Conservation (phyloP, 2,888 invertebrate genomes). For the Hirtodrosophila alboralis region DNA sequence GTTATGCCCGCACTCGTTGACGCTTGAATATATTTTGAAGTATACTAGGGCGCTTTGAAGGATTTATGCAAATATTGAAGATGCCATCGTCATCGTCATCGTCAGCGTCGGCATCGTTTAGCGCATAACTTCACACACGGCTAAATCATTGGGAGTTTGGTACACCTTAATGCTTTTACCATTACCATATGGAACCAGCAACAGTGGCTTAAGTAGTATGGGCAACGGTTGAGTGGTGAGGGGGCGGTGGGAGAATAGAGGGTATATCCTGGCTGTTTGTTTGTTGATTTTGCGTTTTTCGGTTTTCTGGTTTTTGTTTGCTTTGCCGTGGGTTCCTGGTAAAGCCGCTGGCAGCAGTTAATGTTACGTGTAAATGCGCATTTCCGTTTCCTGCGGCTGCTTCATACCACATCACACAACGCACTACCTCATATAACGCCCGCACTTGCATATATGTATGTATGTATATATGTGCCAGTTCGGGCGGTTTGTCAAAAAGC, state of each 20-base stretch:
- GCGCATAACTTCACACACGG: constrained; percentile 67
- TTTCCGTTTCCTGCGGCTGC: constrained; percentile 72
- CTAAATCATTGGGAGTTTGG: constrained; percentile 44
- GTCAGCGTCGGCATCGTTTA: constrained; percentile 66
- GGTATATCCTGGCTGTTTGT: constrained; percentile 46
- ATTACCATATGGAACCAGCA: constrained; percentile 65
- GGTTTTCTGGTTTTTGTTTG: constrained; percentile 70
- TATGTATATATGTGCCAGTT: too few relatives aligned
- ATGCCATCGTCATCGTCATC: constrained; percentile 66
- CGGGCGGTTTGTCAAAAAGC: constrained; percentile 64
- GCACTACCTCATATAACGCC: not conserved
- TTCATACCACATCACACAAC: constrained; percentile 19
- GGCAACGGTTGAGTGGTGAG: not conserved
- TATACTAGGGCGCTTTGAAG: constrained; percentile 54
- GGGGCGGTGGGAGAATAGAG: not conserved
- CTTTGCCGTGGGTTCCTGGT: constrained; percentile 42
- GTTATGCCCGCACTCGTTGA: constrained; percentile 39
- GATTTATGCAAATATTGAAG: constrained; percentile 77
- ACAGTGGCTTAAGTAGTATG: constrained; percentile 1
- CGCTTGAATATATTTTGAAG: constrained; percentile 60
- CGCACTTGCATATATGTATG: constrained; percentile 30
- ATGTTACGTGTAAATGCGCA: constrained; percentile 80
- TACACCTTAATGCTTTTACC: constrained; percentile 76
- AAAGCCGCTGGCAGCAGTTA: constrained; percentile 67
- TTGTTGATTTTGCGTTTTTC: constrained; percentile 75